Evolutionary conservation across 1,140 invertebrate genomes (phyloP).

Genomic region (Andricus grossulariae): DNA sequence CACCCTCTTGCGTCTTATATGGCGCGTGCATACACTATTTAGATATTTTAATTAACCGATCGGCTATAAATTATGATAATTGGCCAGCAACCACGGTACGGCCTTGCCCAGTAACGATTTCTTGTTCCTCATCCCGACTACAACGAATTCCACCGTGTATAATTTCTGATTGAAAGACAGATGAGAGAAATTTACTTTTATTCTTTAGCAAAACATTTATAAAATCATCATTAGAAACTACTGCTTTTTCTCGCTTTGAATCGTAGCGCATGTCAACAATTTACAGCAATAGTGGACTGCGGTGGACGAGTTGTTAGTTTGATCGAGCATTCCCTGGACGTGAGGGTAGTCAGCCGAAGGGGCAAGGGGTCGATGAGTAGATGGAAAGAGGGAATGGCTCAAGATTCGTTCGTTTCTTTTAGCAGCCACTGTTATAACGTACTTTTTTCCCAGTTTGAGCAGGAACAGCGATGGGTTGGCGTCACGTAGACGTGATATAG

Average conservation of each 20-base stretch:
- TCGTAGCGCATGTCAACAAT: no score
- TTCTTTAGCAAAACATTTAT: no score
- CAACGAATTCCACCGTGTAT: constrained; percentile 11
- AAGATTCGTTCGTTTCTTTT: constrained; percentile 29
- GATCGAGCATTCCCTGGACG: constrained; percentile 31
- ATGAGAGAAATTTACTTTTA: not conserved
- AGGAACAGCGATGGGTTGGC: constrained; percentile 54
- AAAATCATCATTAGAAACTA: no score
- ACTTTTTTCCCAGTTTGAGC: constrained; percentile 59
- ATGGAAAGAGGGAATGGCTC: constrained; percentile 31
- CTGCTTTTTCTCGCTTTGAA: no score
- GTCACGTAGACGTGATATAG: constrained; percentile 77
- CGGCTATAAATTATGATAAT: constrained; percentile 74
- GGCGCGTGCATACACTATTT: constrained; percentile 62
- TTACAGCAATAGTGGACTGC: no score
- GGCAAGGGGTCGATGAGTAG: constrained; percentile 29
- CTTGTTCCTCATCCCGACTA: constrained; percentile 8
- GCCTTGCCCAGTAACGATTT: constrained; percentile 32
- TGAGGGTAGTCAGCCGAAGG: not conserved
- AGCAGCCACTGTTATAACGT: constrained; percentile 46
- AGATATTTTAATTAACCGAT: constrained; percentile 74
- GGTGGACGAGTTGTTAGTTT: constrained; percentile 39
- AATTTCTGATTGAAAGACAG: constrained; percentile 15
- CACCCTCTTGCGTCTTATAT: constrained; percentile 45
- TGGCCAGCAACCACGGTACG: constrained; percentile 40